A percentile compares a stretch with the other conserved stretches of the same genome.
phyloP scores from a whole-genome alignment of 2,888 invertebrate species.

The Macrophya alboannulata region DNA sequence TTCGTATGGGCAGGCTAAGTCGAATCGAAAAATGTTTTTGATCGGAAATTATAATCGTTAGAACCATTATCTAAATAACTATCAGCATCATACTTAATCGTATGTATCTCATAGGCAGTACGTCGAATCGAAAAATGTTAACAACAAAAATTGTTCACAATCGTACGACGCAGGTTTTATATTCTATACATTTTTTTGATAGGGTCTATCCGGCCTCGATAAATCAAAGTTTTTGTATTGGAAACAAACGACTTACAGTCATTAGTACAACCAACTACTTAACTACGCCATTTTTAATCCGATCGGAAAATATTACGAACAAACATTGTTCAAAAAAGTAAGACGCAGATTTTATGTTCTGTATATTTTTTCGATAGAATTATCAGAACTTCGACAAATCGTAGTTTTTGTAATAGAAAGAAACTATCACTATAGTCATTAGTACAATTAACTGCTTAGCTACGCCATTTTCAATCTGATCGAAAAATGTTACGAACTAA shows the following conservation, averaged over 20 bases:
- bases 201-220: neutral
- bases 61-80: slow-evolving; percentile 14
- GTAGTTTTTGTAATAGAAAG: neutral
- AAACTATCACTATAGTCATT: neutral
- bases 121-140: slow-evolving; percentile 10
- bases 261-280: neutral
- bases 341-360: neutral
- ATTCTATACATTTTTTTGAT: neutral
- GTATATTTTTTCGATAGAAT: neutral
- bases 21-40: slow-evolving; percentile 30
- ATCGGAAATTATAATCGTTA: slow-evolving; percentile 11
- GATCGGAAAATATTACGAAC: neutral
- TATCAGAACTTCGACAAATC: neutral
- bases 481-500: neutral
- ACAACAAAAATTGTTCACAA: neutral
- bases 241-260: neutral
- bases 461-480: neutral
- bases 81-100: neutral
- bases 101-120: neutral
- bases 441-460: neutral
- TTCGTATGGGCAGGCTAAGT: slow-evolving; percentile 4
- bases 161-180: neutral
- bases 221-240: neutral
- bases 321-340: neutral
- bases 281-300: neutral